These are phyloP conservation scores for Osmoderma eremita DNA, from an alignment of 2,888 invertebrate species.

Conservation along the genomic window DNA sequence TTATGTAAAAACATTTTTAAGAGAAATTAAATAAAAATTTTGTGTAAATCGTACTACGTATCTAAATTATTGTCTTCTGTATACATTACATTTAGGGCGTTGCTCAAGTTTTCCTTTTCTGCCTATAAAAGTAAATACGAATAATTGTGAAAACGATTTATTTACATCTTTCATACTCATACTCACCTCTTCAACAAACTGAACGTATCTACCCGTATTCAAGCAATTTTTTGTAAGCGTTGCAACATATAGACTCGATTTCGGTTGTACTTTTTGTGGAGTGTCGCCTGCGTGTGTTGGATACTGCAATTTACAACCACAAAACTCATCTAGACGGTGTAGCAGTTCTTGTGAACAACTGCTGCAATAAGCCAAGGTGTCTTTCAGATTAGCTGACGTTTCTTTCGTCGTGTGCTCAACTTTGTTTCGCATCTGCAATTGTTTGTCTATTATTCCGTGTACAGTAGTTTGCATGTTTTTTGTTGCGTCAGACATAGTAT, in stretches of 20 bases:
- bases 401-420: not conserved
- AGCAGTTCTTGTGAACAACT: not conserved
- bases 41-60: not conserved
- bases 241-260: slow-evolving; percentile 13
- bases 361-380: not conserved
- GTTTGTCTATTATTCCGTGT: not conserved
- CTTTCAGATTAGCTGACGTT: not conserved
- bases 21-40: not conserved
- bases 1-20: not conserved
- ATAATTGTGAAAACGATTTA: not conserved
- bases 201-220: not conserved
- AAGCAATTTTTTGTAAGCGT: slow-evolving; percentile 27
- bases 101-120: slow-evolving; percentile 18
- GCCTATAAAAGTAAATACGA: slow-evolving; percentile 7
- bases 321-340: slow-evolving; percentile 16
- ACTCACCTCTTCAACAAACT: slow-evolving; percentile 8
- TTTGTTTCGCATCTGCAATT: slow-evolving; percentile 3
- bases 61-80: not conserved
- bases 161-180: not conserved
- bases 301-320: slow-evolving; percentile 27
- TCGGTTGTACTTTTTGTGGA: slow-evolving; percentile 26
- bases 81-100: not conserved
- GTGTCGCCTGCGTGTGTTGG: slow-evolving; percentile 28
- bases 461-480: not conserved
- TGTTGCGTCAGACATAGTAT: not conserved